phyloP scores from a whole-genome alignment of 2,113 vertebrate genomes.

The Pteropus alecto region DNA sequence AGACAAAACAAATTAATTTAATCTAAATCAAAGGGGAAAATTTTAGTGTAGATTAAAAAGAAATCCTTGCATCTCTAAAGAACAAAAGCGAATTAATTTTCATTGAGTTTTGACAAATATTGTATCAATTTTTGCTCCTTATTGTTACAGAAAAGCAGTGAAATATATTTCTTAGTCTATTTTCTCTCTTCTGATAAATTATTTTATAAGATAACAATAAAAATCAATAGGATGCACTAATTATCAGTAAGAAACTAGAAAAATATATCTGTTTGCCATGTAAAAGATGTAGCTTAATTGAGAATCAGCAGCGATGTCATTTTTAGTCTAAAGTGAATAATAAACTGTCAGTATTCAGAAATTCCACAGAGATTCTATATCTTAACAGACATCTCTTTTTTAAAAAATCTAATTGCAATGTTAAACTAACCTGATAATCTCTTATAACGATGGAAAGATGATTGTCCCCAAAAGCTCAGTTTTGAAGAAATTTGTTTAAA shows the following conservation, averaged over 20 bases:
- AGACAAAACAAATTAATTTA: background rate
- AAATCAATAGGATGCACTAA: background rate
- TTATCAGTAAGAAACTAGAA: background rate
- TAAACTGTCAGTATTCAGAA: background rate
- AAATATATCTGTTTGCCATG: background rate
- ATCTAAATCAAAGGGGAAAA: background rate
- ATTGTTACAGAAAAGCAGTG: background rate
- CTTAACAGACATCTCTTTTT: background rate
- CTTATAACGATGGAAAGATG: background rate
- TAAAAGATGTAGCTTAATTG: background rate
- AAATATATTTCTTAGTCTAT: background rate
- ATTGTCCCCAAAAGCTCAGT: background rate
- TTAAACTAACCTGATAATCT: background rate
- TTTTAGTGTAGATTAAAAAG: background rate
- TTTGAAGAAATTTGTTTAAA: constrained; percentile 32
- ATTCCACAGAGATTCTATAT: background rate
- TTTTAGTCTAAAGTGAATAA: background rate
- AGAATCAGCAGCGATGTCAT: background rate
- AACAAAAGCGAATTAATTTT: background rate
- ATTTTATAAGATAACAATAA: background rate
- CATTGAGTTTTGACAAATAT: background rate
- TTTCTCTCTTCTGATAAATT: background rate
- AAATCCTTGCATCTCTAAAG: background rate
- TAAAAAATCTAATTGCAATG: background rate
- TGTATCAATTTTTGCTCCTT: background rate